phyloP scores from a whole-genome alignment of 2,113 vertebrate species.

The Paramormyrops kingsleyae region DNA sequence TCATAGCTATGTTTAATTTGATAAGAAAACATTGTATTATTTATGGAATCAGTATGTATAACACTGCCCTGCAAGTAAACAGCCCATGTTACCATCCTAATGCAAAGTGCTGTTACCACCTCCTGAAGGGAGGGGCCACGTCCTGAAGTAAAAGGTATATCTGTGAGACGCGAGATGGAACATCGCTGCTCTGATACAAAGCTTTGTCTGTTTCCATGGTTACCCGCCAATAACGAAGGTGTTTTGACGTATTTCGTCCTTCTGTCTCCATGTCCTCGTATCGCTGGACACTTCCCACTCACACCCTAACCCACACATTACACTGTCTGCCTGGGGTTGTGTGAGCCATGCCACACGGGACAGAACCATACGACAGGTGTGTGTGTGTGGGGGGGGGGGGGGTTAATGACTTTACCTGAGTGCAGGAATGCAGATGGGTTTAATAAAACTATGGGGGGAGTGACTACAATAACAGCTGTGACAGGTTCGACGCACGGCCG shows the following conservation, averaged over 20 bases:
- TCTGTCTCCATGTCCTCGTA: not conserved
- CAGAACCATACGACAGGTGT: not conserved
- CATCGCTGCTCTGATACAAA: not conserved
- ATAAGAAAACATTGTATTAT: not conserved
- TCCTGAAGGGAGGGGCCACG: not conserved
- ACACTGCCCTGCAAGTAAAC: not conserved
- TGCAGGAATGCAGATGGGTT: not conserved
- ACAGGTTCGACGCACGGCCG: not conserved
- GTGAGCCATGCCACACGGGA: not conserved
- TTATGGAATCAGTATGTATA: not conserved
- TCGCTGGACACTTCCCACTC: not conserved
- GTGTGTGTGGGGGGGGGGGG: not conserved
- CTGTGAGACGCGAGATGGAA: not conserved
- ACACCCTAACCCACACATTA: not conserved
- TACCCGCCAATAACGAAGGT: not conserved
- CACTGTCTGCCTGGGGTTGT: not conserved
- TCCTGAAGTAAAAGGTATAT: not conserved
- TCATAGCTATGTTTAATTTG: not conserved
- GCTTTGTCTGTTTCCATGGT: not conserved
- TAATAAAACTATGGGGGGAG: not conserved
- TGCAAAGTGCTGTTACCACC: not conserved
- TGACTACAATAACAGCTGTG: not conserved
- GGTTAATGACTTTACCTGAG: not conserved
- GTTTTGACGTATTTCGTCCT: not conserved
- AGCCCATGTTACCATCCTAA: not conserved